A percentile compares a stretch with the other conserved stretches of the same genome.
phyloP scores from a whole-genome alignment of 2,797 vertebrate species.

The Anabas testudineus region DNA sequence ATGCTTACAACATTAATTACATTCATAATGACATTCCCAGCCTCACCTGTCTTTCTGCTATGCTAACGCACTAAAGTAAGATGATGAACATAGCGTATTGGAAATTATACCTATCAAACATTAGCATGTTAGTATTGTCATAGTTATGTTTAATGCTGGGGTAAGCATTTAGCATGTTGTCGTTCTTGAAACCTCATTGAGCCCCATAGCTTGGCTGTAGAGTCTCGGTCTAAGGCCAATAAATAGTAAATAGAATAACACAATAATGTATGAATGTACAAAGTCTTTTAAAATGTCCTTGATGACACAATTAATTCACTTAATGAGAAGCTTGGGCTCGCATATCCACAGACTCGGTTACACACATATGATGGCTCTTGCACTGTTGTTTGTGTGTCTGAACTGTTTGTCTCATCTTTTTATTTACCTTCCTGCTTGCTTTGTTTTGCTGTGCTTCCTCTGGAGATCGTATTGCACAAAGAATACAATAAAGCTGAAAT shows the following conservation, averaged over 20 bases:
- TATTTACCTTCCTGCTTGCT: background rate
- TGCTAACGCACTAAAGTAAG: background rate
- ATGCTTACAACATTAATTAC: background rate
- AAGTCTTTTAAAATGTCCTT: background rate
- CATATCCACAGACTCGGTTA: background rate
- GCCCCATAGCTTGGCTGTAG: background rate
- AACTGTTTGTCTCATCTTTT: conserved; percentile 6
- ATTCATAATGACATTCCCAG: background rate
- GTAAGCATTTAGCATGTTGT: background rate
- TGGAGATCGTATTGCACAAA: conserved; percentile 17
- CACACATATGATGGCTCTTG: background rate
- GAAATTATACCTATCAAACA: background rate
- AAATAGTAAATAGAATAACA: background rate
- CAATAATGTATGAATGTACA: background rate
- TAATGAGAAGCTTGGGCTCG: too few relatives aligned
- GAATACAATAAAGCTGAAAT: conserved; percentile 22
- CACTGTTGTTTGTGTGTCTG: background rate
- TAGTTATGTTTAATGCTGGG: too few relatives aligned
- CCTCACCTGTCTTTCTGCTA: background rate
- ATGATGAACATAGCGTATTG: background rate
- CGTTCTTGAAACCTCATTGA: background rate
- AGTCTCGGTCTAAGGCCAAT: too few relatives aligned
- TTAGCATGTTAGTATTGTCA: background rate
- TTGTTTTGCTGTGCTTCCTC: background rate
- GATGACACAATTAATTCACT: background rate